phyloP scores from a whole-genome alignment of 2,113 vertebrate species.

The Ceuthmochares aereus region DNA sequence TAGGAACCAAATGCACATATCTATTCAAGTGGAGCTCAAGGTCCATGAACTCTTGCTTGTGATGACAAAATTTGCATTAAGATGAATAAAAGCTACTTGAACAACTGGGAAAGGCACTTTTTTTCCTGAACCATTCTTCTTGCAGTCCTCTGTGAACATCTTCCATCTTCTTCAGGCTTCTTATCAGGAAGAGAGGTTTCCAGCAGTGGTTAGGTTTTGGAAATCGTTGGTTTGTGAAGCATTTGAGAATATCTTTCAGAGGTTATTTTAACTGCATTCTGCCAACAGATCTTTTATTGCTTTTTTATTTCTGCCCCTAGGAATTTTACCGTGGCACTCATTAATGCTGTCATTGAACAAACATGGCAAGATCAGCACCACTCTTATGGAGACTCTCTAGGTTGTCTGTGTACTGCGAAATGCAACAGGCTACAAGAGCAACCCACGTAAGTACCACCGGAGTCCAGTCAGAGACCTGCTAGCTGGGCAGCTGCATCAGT shows the following conservation, averaged over 20 bases:
- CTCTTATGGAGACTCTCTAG: accelerated
- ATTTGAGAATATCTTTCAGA: neutral
- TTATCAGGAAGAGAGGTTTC: neutral
- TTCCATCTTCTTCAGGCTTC: neutral
- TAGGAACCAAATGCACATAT: neutral
- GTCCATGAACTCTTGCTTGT: neutral
- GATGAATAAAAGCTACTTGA: neutral
- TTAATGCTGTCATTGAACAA: accelerated
- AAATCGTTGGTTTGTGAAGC: neutral
- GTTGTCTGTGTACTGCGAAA: neutral
- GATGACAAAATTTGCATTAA: neutral
- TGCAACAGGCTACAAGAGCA: neutral
- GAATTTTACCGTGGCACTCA: neutral
- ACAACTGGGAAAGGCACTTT: neutral
- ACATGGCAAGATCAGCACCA: accelerated
- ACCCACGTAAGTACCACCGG: accelerated
- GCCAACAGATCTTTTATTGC: neutral
- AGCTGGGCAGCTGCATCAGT: neutral
- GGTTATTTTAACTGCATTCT: neutral
- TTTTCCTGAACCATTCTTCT: neutral
- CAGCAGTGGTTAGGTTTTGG: neutral
- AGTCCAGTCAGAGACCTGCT: neutral
- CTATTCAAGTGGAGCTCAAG: neutral
- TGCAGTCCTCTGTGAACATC: neutral
- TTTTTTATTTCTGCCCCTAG: neutral